Base-by-base conservation (phyloP, 2,797 vertebrate species). In the Columba guinea region DNA sequence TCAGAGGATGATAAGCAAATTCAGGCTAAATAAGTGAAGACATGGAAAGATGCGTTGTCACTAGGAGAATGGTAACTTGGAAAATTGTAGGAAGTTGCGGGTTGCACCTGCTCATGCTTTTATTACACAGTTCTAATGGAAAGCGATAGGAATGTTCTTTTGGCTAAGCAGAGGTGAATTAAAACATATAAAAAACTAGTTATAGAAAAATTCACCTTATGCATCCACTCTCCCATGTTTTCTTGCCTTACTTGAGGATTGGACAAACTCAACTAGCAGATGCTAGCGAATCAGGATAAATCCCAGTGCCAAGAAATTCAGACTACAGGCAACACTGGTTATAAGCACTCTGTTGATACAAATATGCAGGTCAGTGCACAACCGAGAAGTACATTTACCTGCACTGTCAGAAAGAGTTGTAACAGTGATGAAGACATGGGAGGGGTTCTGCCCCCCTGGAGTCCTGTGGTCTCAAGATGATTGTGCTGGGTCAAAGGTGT, bases 331-430 rank as follows among this genome's bases (percentile, higher is more conserved):
- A 75, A 62, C 4, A 1, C 15, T 49, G 37, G 13, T 59, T 68
- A 44, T 30, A 68, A 71, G 18, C 23, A 21, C 28, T 68, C 18
- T 32, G 24, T 7, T 35, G 56, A 58, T 52, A 19, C 28, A 82
- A 85, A 63, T 21, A 30, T 6, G 3, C 16, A 49, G 48, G 32
- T 58, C 37, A 79, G 20, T 7, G 19, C 9, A 27, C 24, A 37
- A 12, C 49, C 0, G 1, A 71, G 35, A 30, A 56, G 30, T 2
- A 0, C 9, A 1, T 74, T 69, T 46, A 53, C 13, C 28, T 6
- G 11, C 26, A 6, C 13, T 37, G 7, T 30, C 56, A 21, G 7
- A 32, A 14, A 58, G 51, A 71, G 65, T 16, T 55, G 13, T 53
- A 58, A 35, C 8, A 8, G 34, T 20, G 23, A 5, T 16, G 51